Base-by-base conservation (phyloP, 2,797 vertebrate genomes). In the Myotis planiceps region DNA sequence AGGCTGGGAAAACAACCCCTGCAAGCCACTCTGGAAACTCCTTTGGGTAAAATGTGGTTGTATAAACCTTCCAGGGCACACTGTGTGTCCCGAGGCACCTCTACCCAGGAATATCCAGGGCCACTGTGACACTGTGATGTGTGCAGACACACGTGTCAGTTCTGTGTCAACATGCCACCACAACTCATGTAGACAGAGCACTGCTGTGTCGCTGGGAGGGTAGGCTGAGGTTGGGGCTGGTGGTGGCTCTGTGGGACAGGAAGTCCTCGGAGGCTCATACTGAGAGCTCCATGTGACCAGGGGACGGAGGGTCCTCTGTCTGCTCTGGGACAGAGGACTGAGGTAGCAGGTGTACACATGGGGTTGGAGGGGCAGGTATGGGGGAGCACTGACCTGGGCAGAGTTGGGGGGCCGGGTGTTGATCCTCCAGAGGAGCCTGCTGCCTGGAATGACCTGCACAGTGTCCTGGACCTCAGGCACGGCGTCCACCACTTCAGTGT, bases 351-450 rank as follows among this genome's bases (percentile, higher is more conserved):
- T 0, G 0, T 0, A 3, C 27, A 2, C n/a, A 0, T 3, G 1
- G 42, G 18, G 16, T 9, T 13, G 1, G 80, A 34, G 18, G 45
- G 63, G 63, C n/a, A 66, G n/a, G 63, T 34, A 32, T 8, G 49
- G 3, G 9, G 37, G 27, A 3, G 27, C n/a, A 51, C 51, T 79
- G 97, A 99, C 99, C 99, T 98, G 98, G 4, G 99, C 96, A 23
- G 99, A 99, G 97, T 99, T 99, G 81, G 99, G 95, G 8, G 99
- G 99, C 93, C 99, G 99, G 74, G 98, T 98, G 47, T 99, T 99
- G 98, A 99, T 99, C 98, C 99, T 99, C 99, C 99, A 99, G 90
- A 99, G 99, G 42, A 99, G 98, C 95, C 99, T 99, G 97, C 99
- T 99, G 94, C 99, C 99, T 58, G 99, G 99, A 95, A 99, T 97